phyloP scores from a whole-genome alignment of 2,797 vertebrate genomes.

The Smutsia gigantea region DNA sequence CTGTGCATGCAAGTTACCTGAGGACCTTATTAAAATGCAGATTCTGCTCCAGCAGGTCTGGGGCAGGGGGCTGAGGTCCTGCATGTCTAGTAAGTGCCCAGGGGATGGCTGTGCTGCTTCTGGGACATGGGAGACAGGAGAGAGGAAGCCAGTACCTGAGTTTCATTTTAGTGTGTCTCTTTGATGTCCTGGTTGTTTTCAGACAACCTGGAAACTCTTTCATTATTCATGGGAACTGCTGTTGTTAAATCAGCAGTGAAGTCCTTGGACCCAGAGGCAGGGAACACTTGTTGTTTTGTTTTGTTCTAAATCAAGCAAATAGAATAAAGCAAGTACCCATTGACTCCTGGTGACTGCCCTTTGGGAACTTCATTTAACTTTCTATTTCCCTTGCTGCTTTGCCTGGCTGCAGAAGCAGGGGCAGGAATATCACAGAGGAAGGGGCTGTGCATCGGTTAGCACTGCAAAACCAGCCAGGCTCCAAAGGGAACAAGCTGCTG shows the following conservation, averaged over 20 bases:
- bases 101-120: background rate
- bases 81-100: too few species aligned
- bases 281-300: slow-evolving; percentile 59
- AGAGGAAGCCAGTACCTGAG: background rate
- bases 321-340: slow-evolving; percentile 53
- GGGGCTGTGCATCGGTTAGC: background rate
- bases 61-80: background rate
- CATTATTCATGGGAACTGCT: slow-evolving; percentile 64
- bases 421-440: background rate
- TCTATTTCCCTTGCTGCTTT: background rate
- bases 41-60: background rate
- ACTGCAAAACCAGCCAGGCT: background rate
- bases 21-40: background rate
- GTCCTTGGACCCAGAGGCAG: slow-evolving; percentile 56
- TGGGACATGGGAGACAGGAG: background rate
- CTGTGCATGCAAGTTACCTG: background rate
- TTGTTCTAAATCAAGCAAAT: slow-evolving; percentile 71
- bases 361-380: slow-evolving; percentile 45
- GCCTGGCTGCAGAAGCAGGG: background rate
- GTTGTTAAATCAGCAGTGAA: slow-evolving; percentile 41
- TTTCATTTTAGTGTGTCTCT: slow-evolving; percentile 36
- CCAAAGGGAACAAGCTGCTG: background rate
- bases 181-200: slow-evolving; percentile 44
- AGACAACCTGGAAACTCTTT: slow-evolving; percentile 52
- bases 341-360: slow-evolving; percentile 2